Evolutionary conservation across 92 coral and sea anemone genomes (phyloP), one percentile per base, ranked within the genome.

Genomic region (Parazoanthus atlanticus): DNA sequence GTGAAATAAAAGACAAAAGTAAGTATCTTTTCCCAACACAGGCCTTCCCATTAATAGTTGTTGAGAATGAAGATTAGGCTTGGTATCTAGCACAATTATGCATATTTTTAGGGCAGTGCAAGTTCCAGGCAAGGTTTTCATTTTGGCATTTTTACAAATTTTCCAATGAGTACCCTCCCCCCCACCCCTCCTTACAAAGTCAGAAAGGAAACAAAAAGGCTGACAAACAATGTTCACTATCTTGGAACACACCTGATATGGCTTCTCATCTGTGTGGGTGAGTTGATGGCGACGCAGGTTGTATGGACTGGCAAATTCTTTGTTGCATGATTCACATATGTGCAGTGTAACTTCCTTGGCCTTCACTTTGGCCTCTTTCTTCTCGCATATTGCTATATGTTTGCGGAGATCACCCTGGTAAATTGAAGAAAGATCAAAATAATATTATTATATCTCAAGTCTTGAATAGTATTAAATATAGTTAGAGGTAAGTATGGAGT

Each of bases 251-350:
- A 84, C 87, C 87, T 84, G 87, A 85, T 88, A 97, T 7, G 99
- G 99, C 31, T 96, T 94, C 88, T 97, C 99, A 79, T 97, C 99
- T 82, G 98, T 97, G 91, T 97, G 99, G 11, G 99, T 97, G 76
- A 97, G 94, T 32, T 93, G 98, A 30, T 97, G 99, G 15, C 99
- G 94, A 13, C 98, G 95, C 33, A 97, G 92, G 89, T 97, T 97
- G 94, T 97, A 97, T 0, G 99, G 99, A 72, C 99, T 97, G 88
- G 99, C 99, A 88, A 97, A 97, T 86, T 97, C 99, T 82, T 97
- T 97, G 83, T 95, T 95, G 81, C 99, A 97, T 36, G 94, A 94
- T 32, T 97, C 98, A 79, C 99, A 97, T 67, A 97, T 95, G 86
- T 97, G 99, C 80, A 97, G 88, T n/a, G 99, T 96, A 29, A 97